Base-by-base conservation (phyloP, 2,888 invertebrate genomes). In the Pedicia rivosa region DNA sequence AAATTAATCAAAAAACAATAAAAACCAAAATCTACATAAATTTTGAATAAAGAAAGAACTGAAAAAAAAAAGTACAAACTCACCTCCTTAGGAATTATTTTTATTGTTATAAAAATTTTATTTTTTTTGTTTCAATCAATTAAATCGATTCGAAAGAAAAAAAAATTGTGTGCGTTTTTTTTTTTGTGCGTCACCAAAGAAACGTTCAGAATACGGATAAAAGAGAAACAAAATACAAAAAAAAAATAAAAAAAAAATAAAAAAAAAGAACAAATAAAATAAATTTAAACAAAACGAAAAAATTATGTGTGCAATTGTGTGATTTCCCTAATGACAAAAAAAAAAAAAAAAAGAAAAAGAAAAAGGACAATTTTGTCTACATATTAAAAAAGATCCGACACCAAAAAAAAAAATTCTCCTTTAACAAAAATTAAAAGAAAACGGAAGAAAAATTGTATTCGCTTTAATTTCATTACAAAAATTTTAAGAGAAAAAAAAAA, bases 41-140 rank as follows among this genome's bases (percentile, higher is more conserved):
- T n/a, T n/a, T n/a, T n/a, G n/a, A n/a, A n/a, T n/a, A 24, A 5
- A 24, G n/a, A 5, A 4, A 48, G 46, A 46, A 46, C 44, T 35
- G 24, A 19, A 35, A 20, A 29, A 19, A 10, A 16, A 16, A 22
- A 24, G 19, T 30, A 9, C 30, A 35, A 26, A 39, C 39, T 39
- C 39, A 39, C 39, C 39, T 39, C 39, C 39, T 37, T 25, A 14
- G 15, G 16, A 4, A n/a, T 27, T 27, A 27, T 12, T 6, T 27
- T 12, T n/a, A 13, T 12, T 10, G 4, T 26, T 26, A 5, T 7
- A 26, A n/a, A 26, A n/a, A 6, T 10, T 26, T 26, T 26, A 25
- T 13, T 35, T 35, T 35, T 19, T 20, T 12, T 22, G 33, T 14
- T 19, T 17, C 22, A 37, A 17, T n/a, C n/a, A n/a, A n/a, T n/a